Base-by-base conservation (phyloP, 2,797 vertebrate genomes). In the Huso huso region DNA sequence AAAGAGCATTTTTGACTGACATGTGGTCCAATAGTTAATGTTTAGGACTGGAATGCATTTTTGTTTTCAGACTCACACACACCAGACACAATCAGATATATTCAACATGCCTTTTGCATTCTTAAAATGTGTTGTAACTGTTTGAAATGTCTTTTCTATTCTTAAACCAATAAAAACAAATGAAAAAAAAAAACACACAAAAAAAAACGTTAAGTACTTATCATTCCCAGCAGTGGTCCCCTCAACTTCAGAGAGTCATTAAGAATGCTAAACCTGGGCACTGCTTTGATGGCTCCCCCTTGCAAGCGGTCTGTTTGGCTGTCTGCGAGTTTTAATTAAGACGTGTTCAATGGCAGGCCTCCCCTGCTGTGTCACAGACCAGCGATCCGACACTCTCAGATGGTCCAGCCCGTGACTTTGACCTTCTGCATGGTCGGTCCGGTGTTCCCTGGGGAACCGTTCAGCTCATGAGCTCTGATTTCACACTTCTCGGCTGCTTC, bases 391-490 rank as follows among this genome's bases (percentile, higher is more conserved):
- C 71, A 77, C 84, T 89, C 89, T 91, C 84, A 86, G 84, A 90
- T 83, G 87, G 92, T 90, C 91, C 87, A 78, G 87, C 88, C 90
- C 88, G 88, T 90, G 87, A 90, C 87, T 89, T 89, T 93, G 91
- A 93, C 91, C 90, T 93, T 90, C 87, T 83, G 85, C 76, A 23
- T 75, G 71, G 87, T 88, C 75, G 71, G 87, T 88, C 88, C 84
- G 49, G 83, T 79, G 88, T 93, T 93, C 91, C 91, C 90, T 86
- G 88, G 91, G 91, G 91, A 92, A 91, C 86, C 80, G 84, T 89
- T 89, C 84, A 87, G 86, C 89, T 91, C 87, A 90, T 91, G 90
- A 93, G 90, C 89, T 93, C 89, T 92, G 90, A 92, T 93, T 94
- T 95, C 93, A 93, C 85, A 86, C 89, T 92, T 91, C 85, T 87